Evolutionary conservation across 2,797 vertebrate genomes (phyloP).

Genomic region (Spatula versicolor): DNA sequence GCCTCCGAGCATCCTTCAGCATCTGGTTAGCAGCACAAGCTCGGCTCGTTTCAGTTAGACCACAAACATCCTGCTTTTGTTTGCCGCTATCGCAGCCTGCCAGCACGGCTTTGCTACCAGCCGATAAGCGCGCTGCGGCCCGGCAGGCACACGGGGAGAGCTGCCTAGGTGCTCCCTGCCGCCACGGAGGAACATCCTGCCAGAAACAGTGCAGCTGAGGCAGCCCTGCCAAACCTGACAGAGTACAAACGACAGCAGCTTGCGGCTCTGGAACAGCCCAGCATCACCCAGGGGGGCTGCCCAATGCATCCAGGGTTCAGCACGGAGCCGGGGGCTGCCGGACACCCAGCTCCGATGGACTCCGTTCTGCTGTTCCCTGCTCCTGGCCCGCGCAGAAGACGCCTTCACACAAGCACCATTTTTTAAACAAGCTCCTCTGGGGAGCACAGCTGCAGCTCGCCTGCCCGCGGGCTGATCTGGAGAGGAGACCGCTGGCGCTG

Average conservation of each 20-base stretch:
- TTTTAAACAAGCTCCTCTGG: background rate
- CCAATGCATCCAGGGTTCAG: too few relatives aligned
- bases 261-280: background rate
- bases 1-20: background rate
- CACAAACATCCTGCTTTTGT: constrained; percentile 33
- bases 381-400: background rate
- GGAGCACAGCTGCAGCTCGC: background rate
- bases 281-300: rapidly evolving
- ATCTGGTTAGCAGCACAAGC: background rate
- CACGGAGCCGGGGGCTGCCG: rapidly evolving
- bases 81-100: background rate
- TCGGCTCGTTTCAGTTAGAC: background rate
- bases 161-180: background rate
- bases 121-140: background rate
- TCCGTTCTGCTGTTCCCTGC: too few relatives aligned
- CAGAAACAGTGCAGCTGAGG: background rate
- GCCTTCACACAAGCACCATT: background rate
- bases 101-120: background rate
- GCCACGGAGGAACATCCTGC: background rate
- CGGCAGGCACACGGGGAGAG: rapidly evolving
- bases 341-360: background rate
- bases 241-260: background rate
- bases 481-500: background rate
- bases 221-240: background rate
- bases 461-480: rapidly evolving